phyloP scores from a whole-genome alignment of 2,888 invertebrate species.

The Craniophora ligustri region DNA sequence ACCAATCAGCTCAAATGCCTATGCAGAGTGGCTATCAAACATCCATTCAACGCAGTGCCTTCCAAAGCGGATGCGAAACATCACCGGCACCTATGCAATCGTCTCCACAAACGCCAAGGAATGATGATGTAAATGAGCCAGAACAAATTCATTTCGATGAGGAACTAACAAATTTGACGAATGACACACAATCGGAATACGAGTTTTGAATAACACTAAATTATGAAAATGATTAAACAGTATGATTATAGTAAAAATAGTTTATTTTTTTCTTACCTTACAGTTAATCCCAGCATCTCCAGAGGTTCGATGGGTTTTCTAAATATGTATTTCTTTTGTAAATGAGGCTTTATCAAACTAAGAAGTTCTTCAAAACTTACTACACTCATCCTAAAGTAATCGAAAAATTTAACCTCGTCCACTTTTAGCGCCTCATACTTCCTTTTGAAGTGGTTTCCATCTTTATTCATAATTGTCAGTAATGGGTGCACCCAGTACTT shows the following conservation, averaged over 20 bases:
- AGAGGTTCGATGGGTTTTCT: slow-evolving; percentile 8
- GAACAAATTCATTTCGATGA: slow-evolving; percentile 22
- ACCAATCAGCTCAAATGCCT: slow-evolving; percentile 9
- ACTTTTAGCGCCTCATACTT: slow-evolving; percentile 11
- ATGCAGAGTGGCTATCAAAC: slow-evolving; percentile 6
- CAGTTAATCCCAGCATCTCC: slow-evolving; percentile 10
- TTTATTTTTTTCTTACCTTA: slow-evolving; percentile 10
- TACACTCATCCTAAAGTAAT: slow-evolving; percentile 12
- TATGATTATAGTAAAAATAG: slow-evolving; percentile 9
- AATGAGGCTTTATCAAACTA: slow-evolving; percentile 10
- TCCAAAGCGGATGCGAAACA: slow-evolving; percentile 22
- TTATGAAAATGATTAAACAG: slow-evolving; percentile 8
- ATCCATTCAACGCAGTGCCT: slow-evolving; percentile 9
- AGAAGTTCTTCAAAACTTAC: slow-evolving; percentile 10
- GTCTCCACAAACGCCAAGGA: slow-evolving; percentile 23
- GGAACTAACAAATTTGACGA: slow-evolving; percentile 15
- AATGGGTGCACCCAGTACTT: slow-evolving; percentile 9
- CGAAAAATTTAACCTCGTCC: slow-evolving; percentile 12
- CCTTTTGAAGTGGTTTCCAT: slow-evolving; percentile 10
- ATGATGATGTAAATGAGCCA: slow-evolving; percentile 21
- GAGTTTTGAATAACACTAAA: slow-evolving; percentile 13
- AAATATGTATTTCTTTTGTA: slow-evolving; percentile 10
- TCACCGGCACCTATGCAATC: slow-evolving; percentile 21
- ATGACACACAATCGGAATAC: slow-evolving; percentile 9
- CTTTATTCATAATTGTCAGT: slow-evolving; percentile 12